Base-by-base conservation (phyloP, 2,797 vertebrate genomes). In the Pipistrellus kuhlii region DNA sequence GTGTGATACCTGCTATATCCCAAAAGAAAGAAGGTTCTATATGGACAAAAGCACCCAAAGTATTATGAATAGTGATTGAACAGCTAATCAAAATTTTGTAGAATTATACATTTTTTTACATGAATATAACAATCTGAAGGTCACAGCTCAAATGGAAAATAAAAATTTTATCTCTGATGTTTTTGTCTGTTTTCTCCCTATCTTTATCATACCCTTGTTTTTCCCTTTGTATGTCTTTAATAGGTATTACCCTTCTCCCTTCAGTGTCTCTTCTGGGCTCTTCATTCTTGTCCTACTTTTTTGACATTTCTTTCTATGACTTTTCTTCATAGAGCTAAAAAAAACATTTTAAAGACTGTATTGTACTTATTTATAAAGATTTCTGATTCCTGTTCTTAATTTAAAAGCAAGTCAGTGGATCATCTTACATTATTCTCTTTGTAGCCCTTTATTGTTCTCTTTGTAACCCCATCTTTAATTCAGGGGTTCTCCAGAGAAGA, bases 351-450 rank as follows among this genome's bases (percentile, higher is more conserved):
- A 84, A 82, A 90, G 14, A 77, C 5, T 35, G 35, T 32, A 57
- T 55, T 72, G 9, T 85, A 53, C 48, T 66, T 83, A 51, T 90
- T 85, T 82, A 78, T 35, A 73, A 57, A 76, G 14, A 62, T 38
- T 72, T 77, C 48, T 85, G 1, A 73, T 94, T 88, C 23, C 23
- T 85, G 6, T n/a, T 46, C 44, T 89, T 94, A 83, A 84, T 78
- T 87, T 83, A 57, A 93, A 89, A 76, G 35, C 59, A 85, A 64
- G 68, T 15, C 27, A 32, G 0, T 64, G n/a, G 32, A 32, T 93
- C 57, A 48, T 71, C 78, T 93, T 76, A 55, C 8, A 69, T 66
- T 72, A 87, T 87, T 71, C 59, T 64, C 44, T 78, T 78, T 84
- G 46, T 91, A 87, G 30, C 13, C 17, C 48, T 78, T 77, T 73